Evolutionary conservation across 2,113 vertebrate species (phyloP), one percentile per base, ranked within the genome.

Genomic region (Neodontobutis hainanensis): DNA sequence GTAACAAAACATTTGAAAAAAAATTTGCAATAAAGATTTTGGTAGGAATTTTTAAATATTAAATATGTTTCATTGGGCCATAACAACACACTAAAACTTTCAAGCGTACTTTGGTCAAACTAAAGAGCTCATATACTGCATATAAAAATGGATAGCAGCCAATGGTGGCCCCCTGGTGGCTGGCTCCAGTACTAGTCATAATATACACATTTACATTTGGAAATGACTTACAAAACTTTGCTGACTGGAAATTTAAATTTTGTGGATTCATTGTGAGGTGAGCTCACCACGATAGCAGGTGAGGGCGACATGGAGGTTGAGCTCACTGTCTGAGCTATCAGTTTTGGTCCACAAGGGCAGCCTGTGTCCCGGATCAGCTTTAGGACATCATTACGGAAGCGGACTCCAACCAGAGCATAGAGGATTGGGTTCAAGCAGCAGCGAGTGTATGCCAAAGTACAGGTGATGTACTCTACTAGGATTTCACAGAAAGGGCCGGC

Each of bases 391-490:
- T 50, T 89, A 3, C 96, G 92, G 91, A 99, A 99, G 9, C 95
- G 92, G 27, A 94, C 92, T 0, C 95, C 95, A 15, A 97, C 81
- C 69, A 99, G 93, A 11, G 94, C 94, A 0, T 98, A 99, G 40
- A 98, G 94, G 66, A 98, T 50, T 0, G 97, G 97, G 75, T 99
- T 98, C 71, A 99, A 94, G 85, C 94, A 94, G 69, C 96, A 99
- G 81, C 96, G 95, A 58, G 91, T 83, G 52, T 93, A 96, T 0
- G 94, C 95, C 85, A 99, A 69, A 11, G 90, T 93, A 3, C 94
- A 89, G 0, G 96, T 96, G 49, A 95, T 49, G 70, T 95, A 92
- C 85, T 96, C 90, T 0, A 91, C 77, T 75, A 97, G 52, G 10
- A 92, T 92, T 0, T 19, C 11, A 0, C 97, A 98, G 76, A 86